These are phyloP conservation scores for Globodera rostochiensis DNA, from an alignment of 1,140 invertebrate genomes.

Conservation along the genomic window DNA sequence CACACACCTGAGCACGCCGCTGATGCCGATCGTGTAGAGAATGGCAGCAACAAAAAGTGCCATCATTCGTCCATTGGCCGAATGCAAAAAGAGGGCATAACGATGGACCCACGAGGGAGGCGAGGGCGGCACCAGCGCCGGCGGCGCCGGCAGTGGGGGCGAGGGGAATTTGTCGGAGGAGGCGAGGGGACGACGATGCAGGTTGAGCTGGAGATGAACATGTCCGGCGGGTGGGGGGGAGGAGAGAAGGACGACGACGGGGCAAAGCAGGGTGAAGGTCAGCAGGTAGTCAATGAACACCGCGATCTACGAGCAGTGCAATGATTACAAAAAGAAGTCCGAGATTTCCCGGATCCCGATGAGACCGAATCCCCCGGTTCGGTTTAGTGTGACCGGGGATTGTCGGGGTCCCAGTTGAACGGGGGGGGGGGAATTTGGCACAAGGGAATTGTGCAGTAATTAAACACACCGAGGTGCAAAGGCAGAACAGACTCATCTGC, in stretches of 20 bases:
- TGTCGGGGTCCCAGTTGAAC: too few relatives aligned
- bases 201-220: background rate
- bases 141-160: too few relatives aligned
- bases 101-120: background rate
- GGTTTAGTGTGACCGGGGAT: too few relatives aligned
- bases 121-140: background rate
- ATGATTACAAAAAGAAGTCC: too few relatives aligned
- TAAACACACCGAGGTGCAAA: slow-evolving; percentile 54
- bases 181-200: background rate
- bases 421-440: background rate
- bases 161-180: background rate
- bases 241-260: slow-evolving; percentile 25
- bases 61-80: slow-evolving; percentile 41
- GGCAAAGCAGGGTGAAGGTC: slow-evolving; percentile 56
- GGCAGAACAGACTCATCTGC: slow-evolving; percentile 64
- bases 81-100: slow-evolving; percentile 50
- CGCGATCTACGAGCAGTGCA: slow-evolving; percentile 38
- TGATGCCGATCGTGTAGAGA: slow-evolving; percentile 51
- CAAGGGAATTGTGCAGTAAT: background rate
- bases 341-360: too few relatives aligned
- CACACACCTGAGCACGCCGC: slow-evolving; percentile 46
- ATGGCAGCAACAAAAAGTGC: slow-evolving; percentile 36
- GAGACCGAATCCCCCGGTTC: too few relatives aligned
- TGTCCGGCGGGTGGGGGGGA: background rate
- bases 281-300: slow-evolving; percentile 62